Evolutionary conservation across 2,888 invertebrate genomes (phyloP).

Genomic region (Beris chalybata): DNA sequence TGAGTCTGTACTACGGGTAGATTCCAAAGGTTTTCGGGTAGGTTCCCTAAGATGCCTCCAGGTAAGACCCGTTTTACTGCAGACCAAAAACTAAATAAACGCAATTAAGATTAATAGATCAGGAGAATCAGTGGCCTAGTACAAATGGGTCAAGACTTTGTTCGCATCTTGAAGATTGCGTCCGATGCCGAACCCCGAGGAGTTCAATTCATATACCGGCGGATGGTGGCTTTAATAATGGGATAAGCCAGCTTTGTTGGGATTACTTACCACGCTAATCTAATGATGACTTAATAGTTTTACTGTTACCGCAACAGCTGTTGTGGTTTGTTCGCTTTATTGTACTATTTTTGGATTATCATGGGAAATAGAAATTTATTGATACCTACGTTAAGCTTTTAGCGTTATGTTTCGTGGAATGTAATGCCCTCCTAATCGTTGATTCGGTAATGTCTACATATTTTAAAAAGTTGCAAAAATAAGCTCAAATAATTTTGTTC

Average conservation of each 20-base stretch:
- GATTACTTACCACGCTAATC: no score
- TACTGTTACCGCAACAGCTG: conserved; percentile 8
- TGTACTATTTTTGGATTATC: not conserved
- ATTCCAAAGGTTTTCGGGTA: no score
- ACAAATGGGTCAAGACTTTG: conserved; percentile 16
- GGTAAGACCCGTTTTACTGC: no score
- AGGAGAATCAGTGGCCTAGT: conserved; percentile 9
- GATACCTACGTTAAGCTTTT: not conserved
- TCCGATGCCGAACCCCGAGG: no score
- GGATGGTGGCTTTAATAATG: no score
- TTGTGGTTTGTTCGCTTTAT: conserved; percentile 16
- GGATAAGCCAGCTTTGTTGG: no score
- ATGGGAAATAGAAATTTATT: no score
- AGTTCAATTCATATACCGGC: no score
- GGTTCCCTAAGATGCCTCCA: no score
- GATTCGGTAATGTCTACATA: not conserved
- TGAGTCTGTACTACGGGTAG: no score
- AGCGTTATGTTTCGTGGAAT: not conserved
- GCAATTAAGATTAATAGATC: conserved; percentile 22
- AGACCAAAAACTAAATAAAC: conserved; percentile 2
- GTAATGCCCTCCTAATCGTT: not conserved
- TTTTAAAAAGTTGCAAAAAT: not conserved
- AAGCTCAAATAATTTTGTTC: no score
- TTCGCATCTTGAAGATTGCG: no score
- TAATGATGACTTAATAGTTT: not conserved